Evolutionary conservation across 2,888 invertebrate genomes (phyloP), one percentile per base, ranked within the genome.

Genomic region (Pristionchus fissidentatus): DNA sequence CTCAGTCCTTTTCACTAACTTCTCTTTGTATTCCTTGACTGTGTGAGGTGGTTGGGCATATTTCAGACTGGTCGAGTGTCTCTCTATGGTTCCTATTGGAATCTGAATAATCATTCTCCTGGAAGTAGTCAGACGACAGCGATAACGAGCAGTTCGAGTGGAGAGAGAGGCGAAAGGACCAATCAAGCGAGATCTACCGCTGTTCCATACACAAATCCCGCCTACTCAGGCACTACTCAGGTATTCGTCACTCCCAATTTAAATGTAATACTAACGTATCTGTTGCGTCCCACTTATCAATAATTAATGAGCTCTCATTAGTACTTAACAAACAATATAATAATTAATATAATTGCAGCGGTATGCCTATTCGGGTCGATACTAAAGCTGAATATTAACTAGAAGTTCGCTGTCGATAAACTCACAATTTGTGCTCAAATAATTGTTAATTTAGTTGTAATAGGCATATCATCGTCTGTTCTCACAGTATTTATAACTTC

Each of bases 1-100:
- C 43, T 73, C 43, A 38, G 22, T 70, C 7, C 75, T 15, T 8
- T 13, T 77, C 49, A 1, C 15, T 46, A 77, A 35, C 19, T 29
- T 60, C 29, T 15, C 8, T 15, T 15, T n/a, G 7, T 60, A 60
- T 26, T 49, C 26, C 13, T 15, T 10, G 8, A 41, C 26, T 8
- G 35, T 66, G 41, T 82, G 43, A n/a, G 46, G 52, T 77, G 77
- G 32, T 60, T n/a, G n/a, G 57, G 8, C 7, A 35, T 10, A n/a
- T 57, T 87, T 62, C 85, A 89, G 89, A 86, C 86, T 82, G 90
- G 90, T 73, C 90, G 91, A 66, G 85, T 91, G 57, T 92, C 92
- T 0, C 84, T 92, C 57, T 92, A 92, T 85, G 92, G 92, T 66
- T 90, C 90, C 19, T 92, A 92, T 84, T 92, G 92, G 92, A 92